Percentiles rank a stretch among this genome's conserved stretches.
These are phyloP conservation scores for Embiotoca jacksoni DNA, from an alignment of 2,113 vertebrate species.

Conservation along the genomic window DNA sequence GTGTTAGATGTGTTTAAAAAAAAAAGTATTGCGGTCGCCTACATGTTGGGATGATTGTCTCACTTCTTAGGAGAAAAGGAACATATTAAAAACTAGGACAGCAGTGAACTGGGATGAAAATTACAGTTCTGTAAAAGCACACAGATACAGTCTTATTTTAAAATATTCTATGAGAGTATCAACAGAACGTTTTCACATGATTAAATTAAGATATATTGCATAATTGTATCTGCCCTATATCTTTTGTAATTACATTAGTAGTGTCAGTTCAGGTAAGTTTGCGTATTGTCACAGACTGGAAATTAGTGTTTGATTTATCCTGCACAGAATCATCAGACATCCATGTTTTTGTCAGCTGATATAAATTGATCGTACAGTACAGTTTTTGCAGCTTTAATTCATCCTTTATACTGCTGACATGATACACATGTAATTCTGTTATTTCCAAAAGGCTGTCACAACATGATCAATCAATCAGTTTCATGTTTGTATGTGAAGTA, in stretches of 20 bases:
- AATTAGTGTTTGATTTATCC: neutral
- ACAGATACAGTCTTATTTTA: neutral
- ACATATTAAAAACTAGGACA: constrained; percentile 5
- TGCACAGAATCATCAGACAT: no score
- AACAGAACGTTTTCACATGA: no score
- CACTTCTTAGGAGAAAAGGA: neutral
- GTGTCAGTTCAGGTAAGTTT: neutral
- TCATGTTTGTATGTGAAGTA: neutral
- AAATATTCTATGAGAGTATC: neutral
- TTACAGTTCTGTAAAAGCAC: neutral
- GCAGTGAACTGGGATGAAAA: neutral
- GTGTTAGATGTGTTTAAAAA: constrained; percentile 2
- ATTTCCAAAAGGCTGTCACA: neutral
- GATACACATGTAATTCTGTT: neutral
- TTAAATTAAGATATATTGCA: neutral
- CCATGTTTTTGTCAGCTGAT: no score
- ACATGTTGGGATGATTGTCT: constrained; percentile 13
- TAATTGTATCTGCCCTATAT: neutral
- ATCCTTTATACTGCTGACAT: neutral
- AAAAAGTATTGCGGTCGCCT: neutral
- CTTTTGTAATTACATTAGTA: neutral
- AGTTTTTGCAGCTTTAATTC: neutral
- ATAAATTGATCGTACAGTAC: neutral
- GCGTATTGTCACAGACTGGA: neutral
- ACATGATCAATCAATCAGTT: neutral